Percentiles rank a stretch among this genome's conserved stretches.
phyloP scores from a whole-genome alignment of 2,888 invertebrate genomes.

The Dendrolimus pini region DNA sequence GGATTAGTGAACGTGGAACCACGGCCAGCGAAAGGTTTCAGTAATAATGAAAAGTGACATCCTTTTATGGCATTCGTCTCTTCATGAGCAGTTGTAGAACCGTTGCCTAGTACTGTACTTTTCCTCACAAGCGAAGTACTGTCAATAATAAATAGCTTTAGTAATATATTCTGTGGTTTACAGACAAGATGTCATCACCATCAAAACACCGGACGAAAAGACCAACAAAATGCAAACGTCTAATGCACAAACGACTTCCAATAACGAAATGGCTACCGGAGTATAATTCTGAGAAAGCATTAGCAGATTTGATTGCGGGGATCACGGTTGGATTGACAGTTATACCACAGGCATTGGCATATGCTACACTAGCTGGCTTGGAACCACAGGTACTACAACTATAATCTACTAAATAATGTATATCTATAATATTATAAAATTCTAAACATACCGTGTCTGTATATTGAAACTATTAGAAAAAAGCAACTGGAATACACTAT shows the following conservation, averaged over 20 bases:
- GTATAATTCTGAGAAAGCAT: conserved; percentile 84
- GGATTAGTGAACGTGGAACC: no score
- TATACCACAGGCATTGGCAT: conserved; percentile 94
- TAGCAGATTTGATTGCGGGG: conserved; percentile 93
- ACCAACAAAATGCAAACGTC: conserved; percentile 47
- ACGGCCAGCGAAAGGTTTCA: no score
- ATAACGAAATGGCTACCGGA: conserved; percentile 84
- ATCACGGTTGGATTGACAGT: conserved; percentile 95
- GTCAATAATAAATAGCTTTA: no score
- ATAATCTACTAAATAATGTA: neutral
- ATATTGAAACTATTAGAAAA: no score
- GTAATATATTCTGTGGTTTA: conserved; percentile 3
- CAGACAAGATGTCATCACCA: conserved; percentile 53
- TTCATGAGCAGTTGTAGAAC: no score
- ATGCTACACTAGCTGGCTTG: conserved; percentile 92
- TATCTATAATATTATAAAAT: no score
- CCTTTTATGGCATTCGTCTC: no score
- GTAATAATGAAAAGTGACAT: no score
- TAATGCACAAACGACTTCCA: conserved; percentile 75
- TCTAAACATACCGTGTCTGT: no score
- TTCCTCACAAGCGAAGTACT: no score
- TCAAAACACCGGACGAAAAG: conserved; percentile 60
- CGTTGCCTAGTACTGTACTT: no score
- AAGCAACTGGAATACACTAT: no score
- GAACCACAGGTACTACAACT: conserved; percentile 82